phyloP scores from a whole-genome alignment of 2,113 vertebrate species.

The Ibidorhyncha struthersii region DNA sequence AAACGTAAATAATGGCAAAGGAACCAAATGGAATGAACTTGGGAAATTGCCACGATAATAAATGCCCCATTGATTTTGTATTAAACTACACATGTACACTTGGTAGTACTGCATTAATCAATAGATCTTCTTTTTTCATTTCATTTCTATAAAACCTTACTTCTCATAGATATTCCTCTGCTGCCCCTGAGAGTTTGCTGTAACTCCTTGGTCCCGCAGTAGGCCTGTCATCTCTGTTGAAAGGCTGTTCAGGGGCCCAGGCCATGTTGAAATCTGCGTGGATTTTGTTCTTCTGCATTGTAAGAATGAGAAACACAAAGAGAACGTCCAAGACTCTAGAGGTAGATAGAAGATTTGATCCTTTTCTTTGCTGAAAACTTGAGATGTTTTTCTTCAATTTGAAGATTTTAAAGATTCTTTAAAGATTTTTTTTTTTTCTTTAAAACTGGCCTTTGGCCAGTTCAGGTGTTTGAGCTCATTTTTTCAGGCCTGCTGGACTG shows the following conservation, averaged over 20 bases:
- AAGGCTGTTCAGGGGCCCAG: not conserved
- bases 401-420: not conserved
- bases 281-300: not conserved
- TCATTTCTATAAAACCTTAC: not conserved
- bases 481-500: not conserved
- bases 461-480: not conserved
- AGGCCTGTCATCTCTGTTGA: not conserved
- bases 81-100: not conserved
- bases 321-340: not conserved
- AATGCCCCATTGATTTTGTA: not conserved
- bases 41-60: not conserved
- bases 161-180: accelerated
- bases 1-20: not conserved
- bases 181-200: not conserved
- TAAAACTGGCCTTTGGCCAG: not conserved
- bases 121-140: not conserved
- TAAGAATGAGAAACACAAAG: not conserved
- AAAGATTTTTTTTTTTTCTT: not conserved
- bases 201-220: not conserved
- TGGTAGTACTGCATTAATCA: not conserved
- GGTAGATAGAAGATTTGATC: not conserved
- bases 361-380: not conserved
- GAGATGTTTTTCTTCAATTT: not conserved
- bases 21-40: not conserved
- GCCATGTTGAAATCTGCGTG: not conserved